Conservation (phyloP, 2,888 invertebrate species). For the Saturnia pavonia region DNA sequence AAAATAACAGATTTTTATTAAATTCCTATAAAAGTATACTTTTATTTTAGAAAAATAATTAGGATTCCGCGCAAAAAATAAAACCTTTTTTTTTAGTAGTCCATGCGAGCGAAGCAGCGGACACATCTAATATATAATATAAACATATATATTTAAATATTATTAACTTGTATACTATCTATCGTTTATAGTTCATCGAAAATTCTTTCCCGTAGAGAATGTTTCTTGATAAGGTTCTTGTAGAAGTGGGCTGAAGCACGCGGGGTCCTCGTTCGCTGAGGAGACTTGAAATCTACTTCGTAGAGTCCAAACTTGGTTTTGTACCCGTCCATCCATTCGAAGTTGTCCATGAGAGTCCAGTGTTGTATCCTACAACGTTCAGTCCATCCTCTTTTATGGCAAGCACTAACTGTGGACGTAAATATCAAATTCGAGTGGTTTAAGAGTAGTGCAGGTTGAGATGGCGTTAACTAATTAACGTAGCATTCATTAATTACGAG, state of each 20-base stretch:
- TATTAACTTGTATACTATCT: too few species aligned
- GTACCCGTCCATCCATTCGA: constrained; percentile 83
- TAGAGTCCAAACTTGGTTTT: constrained; percentile 82
- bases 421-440: neutral
- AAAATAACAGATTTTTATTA: too few species aligned
- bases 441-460: too few species aligned
- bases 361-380: constrained; percentile 76
- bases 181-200: neutral
- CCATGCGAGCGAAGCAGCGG: too few species aligned
- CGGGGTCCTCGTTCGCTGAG: constrained; percentile 76
- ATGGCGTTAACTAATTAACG: neutral
- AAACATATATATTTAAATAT: too few species aligned
- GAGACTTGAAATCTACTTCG: constrained; percentile 82
- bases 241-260: constrained; percentile 51
- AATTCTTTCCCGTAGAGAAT: constrained; percentile 2
- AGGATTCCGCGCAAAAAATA: too few species aligned
- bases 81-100: too few species aligned
- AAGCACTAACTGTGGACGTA: constrained; percentile 45
- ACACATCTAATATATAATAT: too few species aligned
- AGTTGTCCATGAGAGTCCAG: constrained; percentile 84
- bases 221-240: constrained; percentile 32
- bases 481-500: too few species aligned
- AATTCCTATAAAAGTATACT: too few species aligned
- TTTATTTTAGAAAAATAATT: too few species aligned
- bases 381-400: constrained; percentile 64